Conservation (phyloP, 2,888 invertebrate genomes). For the Tanytarsus gracilentus region DNA sequence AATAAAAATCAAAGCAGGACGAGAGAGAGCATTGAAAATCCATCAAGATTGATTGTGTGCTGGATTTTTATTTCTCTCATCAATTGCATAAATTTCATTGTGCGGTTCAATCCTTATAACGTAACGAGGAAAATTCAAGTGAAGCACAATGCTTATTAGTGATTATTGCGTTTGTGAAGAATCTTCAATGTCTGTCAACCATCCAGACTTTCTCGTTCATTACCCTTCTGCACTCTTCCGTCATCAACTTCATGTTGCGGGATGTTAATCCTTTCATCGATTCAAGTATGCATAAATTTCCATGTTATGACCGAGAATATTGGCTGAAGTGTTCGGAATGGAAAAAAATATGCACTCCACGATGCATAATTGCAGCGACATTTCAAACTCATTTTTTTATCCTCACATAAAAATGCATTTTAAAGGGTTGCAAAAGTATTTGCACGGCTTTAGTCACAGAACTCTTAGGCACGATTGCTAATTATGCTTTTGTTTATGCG, state of each 20-base stretch:
- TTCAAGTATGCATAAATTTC: constrained; percentile 18
- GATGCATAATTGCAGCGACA: neutral
- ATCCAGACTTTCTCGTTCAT: neutral
- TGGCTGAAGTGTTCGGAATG: constrained; percentile 16
- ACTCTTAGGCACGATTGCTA: constrained; percentile 20
- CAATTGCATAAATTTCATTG: neutral
- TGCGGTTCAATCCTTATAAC: neutral
- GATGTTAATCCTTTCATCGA: neutral
- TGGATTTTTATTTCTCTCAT: constrained; percentile 6
- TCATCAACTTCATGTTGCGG: neutral
- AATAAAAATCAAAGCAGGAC: neutral
- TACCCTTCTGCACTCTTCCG: neutral
- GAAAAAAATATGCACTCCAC: too few relatives aligned
- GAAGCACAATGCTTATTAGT: too few relatives aligned
- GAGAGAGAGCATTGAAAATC: neutral
- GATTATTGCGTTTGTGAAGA: too few relatives aligned
- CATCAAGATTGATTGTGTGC: constrained; percentile 15
- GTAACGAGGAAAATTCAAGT: too few relatives aligned
- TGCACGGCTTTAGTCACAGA: neutral
- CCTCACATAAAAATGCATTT: neutral
- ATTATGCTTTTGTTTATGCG: constrained; percentile 12
- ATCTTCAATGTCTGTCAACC: too few relatives aligned
- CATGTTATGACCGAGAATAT: constrained; percentile 18
- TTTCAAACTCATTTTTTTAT: neutral
- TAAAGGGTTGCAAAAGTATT: neutral